Conservation (phyloP, 2,888 invertebrate species). For the Conus canariensis region DNA sequence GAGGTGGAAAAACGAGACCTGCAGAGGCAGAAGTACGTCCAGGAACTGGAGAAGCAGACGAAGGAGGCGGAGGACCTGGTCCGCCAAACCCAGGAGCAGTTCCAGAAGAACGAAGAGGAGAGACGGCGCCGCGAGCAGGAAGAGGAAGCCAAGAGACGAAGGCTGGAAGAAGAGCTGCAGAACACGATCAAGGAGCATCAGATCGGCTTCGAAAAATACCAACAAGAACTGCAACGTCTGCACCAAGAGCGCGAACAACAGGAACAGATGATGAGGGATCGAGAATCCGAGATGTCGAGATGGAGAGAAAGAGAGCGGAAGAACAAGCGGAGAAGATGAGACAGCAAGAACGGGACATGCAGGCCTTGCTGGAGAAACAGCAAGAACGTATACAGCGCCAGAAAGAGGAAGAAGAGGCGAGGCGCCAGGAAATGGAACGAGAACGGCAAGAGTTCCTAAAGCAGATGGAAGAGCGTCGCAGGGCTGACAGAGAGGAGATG, state of each 20-base stretch:
- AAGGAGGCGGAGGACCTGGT: not conserved
- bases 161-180: not conserved
- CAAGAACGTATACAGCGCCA: not conserved
- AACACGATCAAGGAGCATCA: conserved; percentile 11
- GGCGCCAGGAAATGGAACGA: not conserved
- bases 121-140: not conserved
- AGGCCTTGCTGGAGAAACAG: not conserved
- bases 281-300: not conserved
- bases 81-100: conserved; percentile 6
- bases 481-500: not conserved
- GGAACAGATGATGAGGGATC: conserved; percentile 10
- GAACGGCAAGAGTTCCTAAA: not conserved
- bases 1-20: conserved; percentile 36
- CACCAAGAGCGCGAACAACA: not conserved
- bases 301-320: conserved; percentile 5
- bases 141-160: not conserved
- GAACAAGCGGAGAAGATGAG: conserved; percentile 15
- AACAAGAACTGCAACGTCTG: not conserved
- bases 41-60: conserved; percentile 27
- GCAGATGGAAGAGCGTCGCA: conserved; percentile 12
- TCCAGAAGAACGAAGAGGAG: conserved; percentile 25
- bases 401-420: conserved; percentile 4
- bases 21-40: conserved; percentile 31
- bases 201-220: not conserved
- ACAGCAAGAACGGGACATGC: conserved; percentile 1